A percentile compares a stretch with the other conserved stretches of the same genome.
phyloP scores from a whole-genome alignment of 2,888 invertebrate species.

The Cerastis rubricosa region DNA sequence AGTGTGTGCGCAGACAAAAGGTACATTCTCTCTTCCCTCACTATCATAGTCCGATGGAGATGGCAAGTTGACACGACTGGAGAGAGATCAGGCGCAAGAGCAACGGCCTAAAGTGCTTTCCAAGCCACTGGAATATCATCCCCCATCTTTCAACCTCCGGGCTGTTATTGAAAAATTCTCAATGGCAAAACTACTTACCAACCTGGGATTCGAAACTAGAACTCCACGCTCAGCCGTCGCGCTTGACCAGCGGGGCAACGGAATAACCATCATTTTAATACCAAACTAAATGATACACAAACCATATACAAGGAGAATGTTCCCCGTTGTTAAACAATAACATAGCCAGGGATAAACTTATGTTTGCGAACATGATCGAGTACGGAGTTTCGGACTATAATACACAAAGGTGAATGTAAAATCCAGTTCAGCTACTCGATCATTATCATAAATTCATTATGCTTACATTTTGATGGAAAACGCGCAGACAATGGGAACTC shows the following conservation, averaged over 20 bases:
- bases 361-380: background rate
- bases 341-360: background rate
- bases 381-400: background rate
- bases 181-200: background rate
- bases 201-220: background rate
- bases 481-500: background rate
- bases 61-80: background rate
- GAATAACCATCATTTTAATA: background rate
- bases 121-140: background rate
- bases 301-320: background rate
- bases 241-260: background rate
- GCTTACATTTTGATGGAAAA: background rate
- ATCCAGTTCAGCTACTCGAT: background rate
- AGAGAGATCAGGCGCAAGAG: background rate
- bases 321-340: background rate
- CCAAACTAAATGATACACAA: background rate
- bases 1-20: background rate
- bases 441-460: background rate
- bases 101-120: background rate
- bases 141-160: background rate
- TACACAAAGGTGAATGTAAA: background rate
- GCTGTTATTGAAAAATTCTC: background rate
- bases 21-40: background rate
- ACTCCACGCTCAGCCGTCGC: background rate
- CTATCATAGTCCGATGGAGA: background rate